A percentile compares a stretch with the other conserved stretches of the same genome.
phyloP scores from a whole-genome alignment of 2,797 vertebrate species.

The Eulemur rubriventer region DNA sequence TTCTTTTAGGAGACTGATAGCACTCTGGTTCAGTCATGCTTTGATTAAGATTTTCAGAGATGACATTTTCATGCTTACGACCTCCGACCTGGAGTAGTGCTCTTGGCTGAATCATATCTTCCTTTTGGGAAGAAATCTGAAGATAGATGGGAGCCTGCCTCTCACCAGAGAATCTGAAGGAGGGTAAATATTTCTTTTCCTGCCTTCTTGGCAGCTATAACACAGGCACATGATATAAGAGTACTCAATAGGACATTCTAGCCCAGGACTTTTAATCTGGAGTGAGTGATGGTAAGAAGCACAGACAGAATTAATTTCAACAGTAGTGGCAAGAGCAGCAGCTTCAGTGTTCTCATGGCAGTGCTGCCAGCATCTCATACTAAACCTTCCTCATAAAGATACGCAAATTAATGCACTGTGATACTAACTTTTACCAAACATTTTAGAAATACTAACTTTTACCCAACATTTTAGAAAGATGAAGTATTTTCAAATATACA shows the following conservation, averaged over 20 bases:
- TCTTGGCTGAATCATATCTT: neutral
- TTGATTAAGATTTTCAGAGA: neutral
- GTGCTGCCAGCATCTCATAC: neutral
- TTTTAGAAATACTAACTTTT: neutral
- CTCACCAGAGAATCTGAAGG: neutral
- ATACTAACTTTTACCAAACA: neutral
- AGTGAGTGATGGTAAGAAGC: neutral
- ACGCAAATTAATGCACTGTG: neutral
- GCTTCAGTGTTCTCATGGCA: neutral
- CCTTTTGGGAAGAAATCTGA: neutral
- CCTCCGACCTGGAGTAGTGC: neutral
- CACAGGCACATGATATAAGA: neutral
- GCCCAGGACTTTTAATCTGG: neutral
- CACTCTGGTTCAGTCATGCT: neutral
- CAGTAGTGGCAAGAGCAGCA: neutral
- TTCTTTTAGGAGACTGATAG: neutral
- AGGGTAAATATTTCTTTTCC: neutral
- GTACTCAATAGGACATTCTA: neutral
- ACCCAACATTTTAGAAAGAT: neutral
- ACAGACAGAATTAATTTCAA: neutral
- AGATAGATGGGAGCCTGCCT: neutral
- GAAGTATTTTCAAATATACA: neutral
- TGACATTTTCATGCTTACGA: neutral
- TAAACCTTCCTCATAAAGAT: neutral
- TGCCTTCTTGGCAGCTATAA: constrained; percentile 1